Evolutionary conservation across 2,888 invertebrate genomes (phyloP), one percentile per base, ranked within the genome.

Genomic region (Acanthoscelides obtectus): DNA sequence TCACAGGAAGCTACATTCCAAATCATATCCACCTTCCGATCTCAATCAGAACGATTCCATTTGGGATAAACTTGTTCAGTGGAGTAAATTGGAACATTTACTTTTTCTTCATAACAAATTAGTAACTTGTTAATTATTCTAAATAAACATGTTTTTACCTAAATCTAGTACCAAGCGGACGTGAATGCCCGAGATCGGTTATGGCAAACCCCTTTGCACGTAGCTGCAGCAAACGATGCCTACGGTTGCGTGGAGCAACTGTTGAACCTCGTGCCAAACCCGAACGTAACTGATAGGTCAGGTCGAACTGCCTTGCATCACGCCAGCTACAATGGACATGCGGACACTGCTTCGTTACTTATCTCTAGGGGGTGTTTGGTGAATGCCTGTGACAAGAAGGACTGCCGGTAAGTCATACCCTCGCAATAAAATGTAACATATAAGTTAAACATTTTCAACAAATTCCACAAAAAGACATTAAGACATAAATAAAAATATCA

Each of bases 301-400:
- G 91, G 91, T 1, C 84, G 90, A 66, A 90, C 90, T 3, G 87
- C 89, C 75, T 84, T 91, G 67, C 91, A 91, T 80, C 90, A 90
- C 81, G 91, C 91, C 5, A 89, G 89, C 17, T 88, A 87, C 79
- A 89, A 89, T 78, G 90, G 90, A 0, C 89, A 90, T 76, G 81
- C 86, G 72, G 88, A 88, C 84, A 88, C 90, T 86, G 87, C 87
- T 2, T 85, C 88, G 77, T 82, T 89, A 69, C 81, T 91, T 27
- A 82, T 90, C 17, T 83, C 85, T 22, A 86, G 86, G 77, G 88
- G 88, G 22, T 89, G 89, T 73, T 86, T 87, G 25, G 87, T 90
- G 22, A 90, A 91, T 81, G 89, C 89, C 0, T 88, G 88, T 78
- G 90, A 91, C 80, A 91, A 90, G 81, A 88, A 88, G 77, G 90